Percentiles rank a stretch among this genome's conserved stretches.
These are phyloP conservation scores for Trididemnum clinides DNA, from an alignment of 23 tunicate genomes.

Conservation along the genomic window DNA sequence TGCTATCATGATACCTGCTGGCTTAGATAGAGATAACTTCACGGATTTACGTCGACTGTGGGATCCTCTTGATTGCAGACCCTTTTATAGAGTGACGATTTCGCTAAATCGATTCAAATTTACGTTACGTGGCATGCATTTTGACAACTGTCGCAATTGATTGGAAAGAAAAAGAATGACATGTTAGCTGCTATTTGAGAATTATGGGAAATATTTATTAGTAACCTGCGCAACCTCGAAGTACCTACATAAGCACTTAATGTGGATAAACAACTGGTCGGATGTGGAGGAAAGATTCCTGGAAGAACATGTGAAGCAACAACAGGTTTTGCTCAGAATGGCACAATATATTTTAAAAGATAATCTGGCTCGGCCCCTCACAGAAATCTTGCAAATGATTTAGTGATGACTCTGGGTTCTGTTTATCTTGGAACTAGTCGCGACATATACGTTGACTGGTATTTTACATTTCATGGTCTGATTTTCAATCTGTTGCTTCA, in stretches of 20 bases:
- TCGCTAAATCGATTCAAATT: conserved; percentile 26
- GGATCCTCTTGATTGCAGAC: too few species aligned
- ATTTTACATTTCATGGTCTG: conserved; percentile 26
- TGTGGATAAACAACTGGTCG: conserved; percentile 32
- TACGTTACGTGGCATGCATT: conserved; percentile 26
- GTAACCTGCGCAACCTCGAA: conserved; percentile 33
- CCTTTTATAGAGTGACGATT: conserved; percentile 21
- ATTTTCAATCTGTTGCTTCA: background rate
- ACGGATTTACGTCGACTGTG: too few species aligned
- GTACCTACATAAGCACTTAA: conserved; percentile 18
- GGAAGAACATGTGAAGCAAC: conserved; percentile 41
- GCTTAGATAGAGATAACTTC: too few species aligned
- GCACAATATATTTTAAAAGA: conserved; percentile 16
- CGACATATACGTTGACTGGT: conserved; percentile 31
- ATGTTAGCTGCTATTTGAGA: conserved; percentile 24
- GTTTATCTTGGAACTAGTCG: conserved; percentile 33
- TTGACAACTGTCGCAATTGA: conserved; percentile 19
- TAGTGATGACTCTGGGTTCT: conserved; percentile 12
- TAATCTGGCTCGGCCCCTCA: conserved; percentile 27
- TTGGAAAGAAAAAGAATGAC: conserved; percentile 3
- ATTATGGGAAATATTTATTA: conserved; percentile 4
- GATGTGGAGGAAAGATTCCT: conserved; percentile 21
- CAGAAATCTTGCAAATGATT: conserved; percentile 32
- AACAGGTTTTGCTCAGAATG: conserved; percentile 21
- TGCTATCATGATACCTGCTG: too few species aligned